Conservation (phyloP, 2,113 vertebrate genomes). For the Globicephala melas region DNA sequence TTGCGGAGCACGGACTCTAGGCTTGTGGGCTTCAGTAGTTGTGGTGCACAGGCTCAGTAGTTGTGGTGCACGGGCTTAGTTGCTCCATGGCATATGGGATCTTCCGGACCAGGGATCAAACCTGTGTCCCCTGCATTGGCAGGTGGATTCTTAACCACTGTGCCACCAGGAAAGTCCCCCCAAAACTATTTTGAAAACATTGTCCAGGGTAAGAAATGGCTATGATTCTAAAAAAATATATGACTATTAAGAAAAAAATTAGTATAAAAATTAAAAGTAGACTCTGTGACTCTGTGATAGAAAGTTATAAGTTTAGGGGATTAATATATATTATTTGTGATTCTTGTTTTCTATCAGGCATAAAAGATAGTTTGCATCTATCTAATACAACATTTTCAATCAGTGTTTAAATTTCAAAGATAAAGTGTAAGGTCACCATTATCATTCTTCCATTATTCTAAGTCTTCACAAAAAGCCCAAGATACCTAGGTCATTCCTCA, state of each 20-base stretch:
- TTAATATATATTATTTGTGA: constrained; percentile 1
- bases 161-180: no score
- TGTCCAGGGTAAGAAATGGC: constrained; percentile 1
- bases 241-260: not conserved
- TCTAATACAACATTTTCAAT: not conserved
- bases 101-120: no score
- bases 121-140: no score
- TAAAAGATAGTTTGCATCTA: not conserved
- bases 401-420: not conserved
- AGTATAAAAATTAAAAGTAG: constrained; percentile 2
- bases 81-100: no score
- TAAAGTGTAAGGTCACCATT: not conserved
- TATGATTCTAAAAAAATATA: constrained; percentile 43
- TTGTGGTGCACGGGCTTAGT: no score
- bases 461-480: not conserved
- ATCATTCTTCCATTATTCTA: not conserved
- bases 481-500: not conserved
- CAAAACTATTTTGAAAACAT: constrained; percentile 39
- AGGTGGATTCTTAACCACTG: no score
- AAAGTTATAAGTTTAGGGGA: not conserved
- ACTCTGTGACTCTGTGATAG: not conserved
- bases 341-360: not conserved
- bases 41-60: no score
- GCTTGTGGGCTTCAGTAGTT: no score
- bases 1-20: no score